Conservation (phyloP, 2,797 vertebrate species). For the Mionectes olivaceus region DNA sequence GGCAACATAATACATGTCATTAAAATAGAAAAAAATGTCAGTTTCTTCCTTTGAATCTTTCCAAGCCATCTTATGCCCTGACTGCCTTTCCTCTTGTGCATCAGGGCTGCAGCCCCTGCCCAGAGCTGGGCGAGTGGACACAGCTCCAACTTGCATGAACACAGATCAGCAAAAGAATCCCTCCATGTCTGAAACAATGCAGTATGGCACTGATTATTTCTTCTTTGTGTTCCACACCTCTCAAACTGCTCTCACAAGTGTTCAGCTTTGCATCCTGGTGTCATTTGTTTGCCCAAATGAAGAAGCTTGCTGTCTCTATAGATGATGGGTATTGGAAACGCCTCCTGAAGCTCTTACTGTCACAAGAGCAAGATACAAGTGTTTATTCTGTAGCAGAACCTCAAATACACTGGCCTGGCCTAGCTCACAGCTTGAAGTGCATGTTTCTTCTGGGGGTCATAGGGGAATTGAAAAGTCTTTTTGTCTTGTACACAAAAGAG, state of each 20-base stretch:
- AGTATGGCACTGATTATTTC: not conserved
- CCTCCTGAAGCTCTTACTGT: not conserved
- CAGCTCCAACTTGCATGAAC: fast-evolving
- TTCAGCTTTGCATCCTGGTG: slow-evolving; percentile 66
- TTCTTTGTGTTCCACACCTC: not conserved
- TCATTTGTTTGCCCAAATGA: not conserved
- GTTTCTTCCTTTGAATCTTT: not conserved
- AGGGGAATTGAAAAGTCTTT: slow-evolving; percentile 55
- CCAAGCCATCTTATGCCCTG: not conserved
- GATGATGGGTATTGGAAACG: not conserved
- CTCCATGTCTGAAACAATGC: not conserved
- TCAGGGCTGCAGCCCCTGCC: not conserved
- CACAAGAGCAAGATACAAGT: slow-evolving; percentile 2
- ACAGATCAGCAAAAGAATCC: not conserved
- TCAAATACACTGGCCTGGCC: slow-evolving; percentile 91
- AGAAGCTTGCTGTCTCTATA: not conserved
- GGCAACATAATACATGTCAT: not conserved
- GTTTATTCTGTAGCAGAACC: slow-evolving; percentile 93
- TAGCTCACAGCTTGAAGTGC: slow-evolving; percentile 94
- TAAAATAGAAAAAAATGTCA: not conserved
- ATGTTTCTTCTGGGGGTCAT: slow-evolving; percentile 84
- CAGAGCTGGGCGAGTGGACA: fast-evolving
- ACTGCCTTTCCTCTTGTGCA: not conserved
- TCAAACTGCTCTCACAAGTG: not conserved
- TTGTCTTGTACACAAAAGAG: slow-evolving; percentile 50